Base-by-base conservation (phyloP, 2,888 invertebrate species). In the Formica aserva region DNA sequence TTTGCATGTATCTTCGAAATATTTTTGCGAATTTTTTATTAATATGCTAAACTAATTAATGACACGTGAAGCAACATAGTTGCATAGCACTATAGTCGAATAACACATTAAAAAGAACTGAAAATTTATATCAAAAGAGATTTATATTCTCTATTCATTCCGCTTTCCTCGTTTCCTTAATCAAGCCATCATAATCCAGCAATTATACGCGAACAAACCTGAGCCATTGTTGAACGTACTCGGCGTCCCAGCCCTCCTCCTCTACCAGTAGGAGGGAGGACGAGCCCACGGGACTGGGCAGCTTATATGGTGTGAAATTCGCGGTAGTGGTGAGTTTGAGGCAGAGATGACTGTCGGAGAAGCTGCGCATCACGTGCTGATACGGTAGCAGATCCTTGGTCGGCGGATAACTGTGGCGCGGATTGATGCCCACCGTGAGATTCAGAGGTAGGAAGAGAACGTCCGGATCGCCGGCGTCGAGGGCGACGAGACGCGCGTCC, bases 211-310 rank as follows among this genome's bases (percentile, higher is more conserved):
- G 2, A 66, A 84, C 88, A 18, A 80, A 93, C 93, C 93, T 96
- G 75, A 97, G 95, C 97, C 97, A 97, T 92, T 97, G 97, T 92
- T 97, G 97, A 66, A 97, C 96, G 90, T 97, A 97, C 92, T 97
- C 97, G 1, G 96, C 96, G 91, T 97, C 97, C 95, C 97, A 97
- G 87, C 93, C 94, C 35, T 94, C 94, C 62, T 94, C 94, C 63
- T 94, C 94, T 66, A 94, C 93, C 32, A 94, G 88, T 85, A 95
- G 88, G 0, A 94, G 84, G n/a, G 94, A 93, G 26, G 93, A 94
- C 0, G 94, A 92, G 41, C 90, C 92, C 67, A 90, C 86, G 45
- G 93, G 93, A 65, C 92, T 93, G 26, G 92, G 90, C 5, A 93
- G 86, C 82, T 93, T 93, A 88, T 92, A 93, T 38, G 93, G 93